Conservation (phyloP, 2,113 vertebrate species). For the Semnopithecus entellus region DNA sequence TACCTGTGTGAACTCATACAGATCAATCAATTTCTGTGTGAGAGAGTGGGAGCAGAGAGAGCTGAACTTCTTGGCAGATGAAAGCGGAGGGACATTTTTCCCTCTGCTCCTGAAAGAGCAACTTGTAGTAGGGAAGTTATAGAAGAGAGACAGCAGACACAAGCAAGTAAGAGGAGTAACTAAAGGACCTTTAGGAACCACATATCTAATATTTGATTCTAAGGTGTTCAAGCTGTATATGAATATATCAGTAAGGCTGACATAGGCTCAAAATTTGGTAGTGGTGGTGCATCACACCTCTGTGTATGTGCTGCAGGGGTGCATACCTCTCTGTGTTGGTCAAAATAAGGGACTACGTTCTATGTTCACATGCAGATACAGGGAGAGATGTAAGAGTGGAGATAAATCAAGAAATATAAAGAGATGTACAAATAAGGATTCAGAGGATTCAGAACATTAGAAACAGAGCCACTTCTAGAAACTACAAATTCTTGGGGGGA, state of each 20-base stretch:
- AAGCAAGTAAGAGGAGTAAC: neutral
- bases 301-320: fast-evolving
- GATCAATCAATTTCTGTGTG: neutral
- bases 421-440: neutral
- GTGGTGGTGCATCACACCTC: too few relatives aligned
- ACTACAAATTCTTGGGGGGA: fast-evolving
- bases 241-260: neutral
- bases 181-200: neutral
- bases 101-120: neutral
- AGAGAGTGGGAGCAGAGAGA: neutral
- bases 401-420: neutral
- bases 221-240: neutral
- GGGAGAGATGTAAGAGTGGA: neutral
- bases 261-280: neutral
- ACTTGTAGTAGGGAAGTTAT: fast-evolving
- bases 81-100: neutral
- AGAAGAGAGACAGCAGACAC: neutral
- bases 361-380: neutral
- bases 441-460: neutral
- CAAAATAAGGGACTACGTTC: neutral
- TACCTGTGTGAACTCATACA: neutral
- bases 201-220: too few relatives aligned
- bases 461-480: neutral
- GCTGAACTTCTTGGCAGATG: neutral
- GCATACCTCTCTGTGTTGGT: neutral